Evolutionary conservation across 2,888 invertebrate genomes (phyloP), one percentile per base, ranked within the genome.

Genomic region (Iphiclides podalirius): DNA sequence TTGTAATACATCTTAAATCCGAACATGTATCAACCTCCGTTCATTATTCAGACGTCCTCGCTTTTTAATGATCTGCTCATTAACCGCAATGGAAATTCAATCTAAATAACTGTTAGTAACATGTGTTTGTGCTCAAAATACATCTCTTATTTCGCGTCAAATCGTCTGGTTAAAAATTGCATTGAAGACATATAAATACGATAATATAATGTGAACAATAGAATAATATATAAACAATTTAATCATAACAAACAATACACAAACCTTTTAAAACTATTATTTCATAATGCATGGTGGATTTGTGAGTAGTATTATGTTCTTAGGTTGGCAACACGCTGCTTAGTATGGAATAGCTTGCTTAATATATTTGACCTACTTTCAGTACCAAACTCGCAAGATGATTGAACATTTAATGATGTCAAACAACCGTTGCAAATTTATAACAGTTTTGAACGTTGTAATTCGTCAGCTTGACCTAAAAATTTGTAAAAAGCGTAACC

Each of bases 351-450:
- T 71, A 72, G 67, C 68, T 60, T 63, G 59, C 57, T 57, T 73
- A 75, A 79, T 75, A 63, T 72, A 72, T 75, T 74, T 71, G 80
- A 79, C 82, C 81, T 65, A 82, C 74, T 73, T 85, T 64, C 61
- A 52, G 31, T 57, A 57, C 61, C 67, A 63, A 74, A 77, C 76
- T 67, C 61, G 54, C 55, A 69, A 79, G 77, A 79, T 75, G 76
- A 78, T 73, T 82, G 83, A 76, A 80, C 79, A 78, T 76, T 75
- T 81, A 79, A 83, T 79, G 72, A 72, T 70, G 71, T 68, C 70
- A 71, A 70, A 74, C 63, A 72, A 76, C 79, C 75, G 77, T 75
- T 75, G 70, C 64, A 57, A 72, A 72, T 73, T 68, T 61, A n/a
- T 52, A 65, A 64, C 54, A n/a, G 31, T 39, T 49, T 42, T 20